Base-by-base conservation (phyloP, 2,888 invertebrate species). In the Charanyca ferruginea region DNA sequence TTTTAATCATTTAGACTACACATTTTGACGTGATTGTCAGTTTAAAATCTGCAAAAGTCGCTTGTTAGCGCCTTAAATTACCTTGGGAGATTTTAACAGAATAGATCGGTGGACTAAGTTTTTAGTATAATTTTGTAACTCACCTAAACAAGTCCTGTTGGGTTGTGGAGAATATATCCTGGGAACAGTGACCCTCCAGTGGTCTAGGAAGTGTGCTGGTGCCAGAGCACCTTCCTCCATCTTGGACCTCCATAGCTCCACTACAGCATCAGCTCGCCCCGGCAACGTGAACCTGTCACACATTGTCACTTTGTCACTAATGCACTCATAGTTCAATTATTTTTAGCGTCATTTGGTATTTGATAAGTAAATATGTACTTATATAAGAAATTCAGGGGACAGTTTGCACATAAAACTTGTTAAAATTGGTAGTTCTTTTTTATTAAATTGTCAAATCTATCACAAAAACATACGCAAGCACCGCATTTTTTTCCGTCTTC, bases 171-270 rank as follows among this genome's bases (percentile, higher is more conserved):
- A 97, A 88, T 97, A 97, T 81, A 97, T 96, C 89, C 96, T 96
- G 22, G 98, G 98, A 51, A 98, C 98, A 88, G 97, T 97, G 54
- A 96, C 94, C 55, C 97, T 93, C 98, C 98, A 98, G 83, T 97
- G 96, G 73, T 97, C 97, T 82, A 96, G 96, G 83, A 98, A 97
- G 87, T 97, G 96, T 3, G 96, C 90, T 11, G 95, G 94, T 0
- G 96, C 93, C n/a, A 97, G 91, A 25, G 95, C 91, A 35, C 96
- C 96, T 68, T 96, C 96, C 85, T 96, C 96, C 90, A 97, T 96
- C 84, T 96, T 96, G 67, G 88, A 74, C 84, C 96, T 94, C 97
- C 97, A 97, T 80, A 92, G 83, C 79, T 94, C 95, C 80, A 95
- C 90, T 8, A 93, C 89, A 3, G 91, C 93, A 58, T 94, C 94